phyloP scores from a whole-genome alignment of 2,888 invertebrate species.

The Actias luna region DNA sequence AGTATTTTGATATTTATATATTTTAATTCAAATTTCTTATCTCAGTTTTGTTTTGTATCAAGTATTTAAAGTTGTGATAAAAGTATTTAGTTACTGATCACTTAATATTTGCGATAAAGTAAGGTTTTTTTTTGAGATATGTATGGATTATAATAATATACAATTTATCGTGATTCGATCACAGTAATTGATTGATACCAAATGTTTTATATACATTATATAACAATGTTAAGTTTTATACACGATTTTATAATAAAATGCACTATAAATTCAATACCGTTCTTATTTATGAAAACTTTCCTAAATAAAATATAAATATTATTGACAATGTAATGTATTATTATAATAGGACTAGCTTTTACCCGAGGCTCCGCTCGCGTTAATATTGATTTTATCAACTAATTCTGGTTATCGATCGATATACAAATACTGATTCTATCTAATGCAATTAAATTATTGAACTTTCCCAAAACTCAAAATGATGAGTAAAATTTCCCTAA shows the following conservation, averaged over 20 bases:
- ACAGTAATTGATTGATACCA: constrained; percentile 43
- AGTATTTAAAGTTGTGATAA: constrained; percentile 2
- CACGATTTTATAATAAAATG: constrained; percentile 40
- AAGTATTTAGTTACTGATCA: constrained; percentile 9
- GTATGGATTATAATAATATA: constrained; percentile 9
- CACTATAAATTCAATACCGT: background rate
- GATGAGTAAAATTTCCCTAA: no score
- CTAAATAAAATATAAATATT: background rate
- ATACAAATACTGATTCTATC: no score
- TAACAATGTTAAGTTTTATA: constrained; percentile 36
- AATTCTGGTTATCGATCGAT: no score
- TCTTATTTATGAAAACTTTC: background rate
- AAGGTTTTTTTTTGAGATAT: constrained; percentile 13
- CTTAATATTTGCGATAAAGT: constrained; percentile 16
- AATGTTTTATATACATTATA: constrained; percentile 32
- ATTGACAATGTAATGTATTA: no score
- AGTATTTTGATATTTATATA: background rate
- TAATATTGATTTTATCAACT: no score
- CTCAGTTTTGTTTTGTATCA: background rate
- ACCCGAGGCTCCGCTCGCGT: no score
- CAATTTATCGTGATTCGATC: constrained; percentile 45
- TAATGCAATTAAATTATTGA: no score
- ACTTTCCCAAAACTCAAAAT: no score
- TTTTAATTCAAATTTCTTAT: constrained; percentile 10
- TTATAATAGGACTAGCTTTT: no score